These are phyloP conservation scores for Leptestheria dahalacensis DNA, from an alignment of 1,140 invertebrate species.

Conservation along the genomic window DNA sequence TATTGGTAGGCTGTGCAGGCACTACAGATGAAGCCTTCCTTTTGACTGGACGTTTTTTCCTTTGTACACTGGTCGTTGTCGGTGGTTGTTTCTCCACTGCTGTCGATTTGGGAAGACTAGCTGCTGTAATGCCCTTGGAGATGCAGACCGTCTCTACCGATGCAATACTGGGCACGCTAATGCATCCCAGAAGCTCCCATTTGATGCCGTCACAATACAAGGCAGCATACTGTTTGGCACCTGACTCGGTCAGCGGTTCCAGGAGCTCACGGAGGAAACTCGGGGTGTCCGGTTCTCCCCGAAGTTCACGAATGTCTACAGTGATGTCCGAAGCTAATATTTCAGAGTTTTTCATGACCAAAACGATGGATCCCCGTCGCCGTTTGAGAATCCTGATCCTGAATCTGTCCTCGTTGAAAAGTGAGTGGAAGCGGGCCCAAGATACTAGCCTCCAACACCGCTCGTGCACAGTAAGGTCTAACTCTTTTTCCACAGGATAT, in stretches of 20 bases:
- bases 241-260: not conserved
- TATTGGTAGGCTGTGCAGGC: no score
- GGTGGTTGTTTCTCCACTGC: not conserved
- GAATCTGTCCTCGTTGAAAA: not conserved
- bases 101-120: not conserved
- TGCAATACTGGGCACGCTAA: not conserved
- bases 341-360: not conserved
- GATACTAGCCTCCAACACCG: not conserved
- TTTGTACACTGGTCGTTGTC: not conserved
- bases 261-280: not conserved
- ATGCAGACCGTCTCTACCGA: not conserved
- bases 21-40: no score
- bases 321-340: not conserved
- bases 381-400: not conserved
- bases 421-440: not conserved
- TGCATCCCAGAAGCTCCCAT: not conserved
- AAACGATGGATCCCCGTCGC: not conserved
- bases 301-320: not conserved
- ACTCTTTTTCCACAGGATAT: not conserved
- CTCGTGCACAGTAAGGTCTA: not conserved
- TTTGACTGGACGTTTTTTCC: no score
- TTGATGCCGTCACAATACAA: not conserved
- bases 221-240: not conserved
- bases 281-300: not conserved
- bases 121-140: not conserved